Evolutionary conservation across 2,113 vertebrate genomes (phyloP).

Genomic region (Xenopus laevis): DNA sequence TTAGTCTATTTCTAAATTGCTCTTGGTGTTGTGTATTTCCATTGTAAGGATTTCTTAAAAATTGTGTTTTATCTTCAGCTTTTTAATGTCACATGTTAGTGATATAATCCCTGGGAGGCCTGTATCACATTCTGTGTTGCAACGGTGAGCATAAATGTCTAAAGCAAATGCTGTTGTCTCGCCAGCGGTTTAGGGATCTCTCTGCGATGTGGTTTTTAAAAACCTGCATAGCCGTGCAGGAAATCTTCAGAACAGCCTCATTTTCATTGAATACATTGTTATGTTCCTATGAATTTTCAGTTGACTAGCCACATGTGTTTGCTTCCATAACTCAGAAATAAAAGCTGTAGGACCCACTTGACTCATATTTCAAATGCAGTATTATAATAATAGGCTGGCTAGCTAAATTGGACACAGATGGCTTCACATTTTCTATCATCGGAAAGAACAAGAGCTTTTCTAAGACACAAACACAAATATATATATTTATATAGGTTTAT

Average conservation of each 20-base stretch:
- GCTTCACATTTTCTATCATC: slow-evolving; percentile 45
- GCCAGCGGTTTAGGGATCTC: slow-evolving; percentile 33
- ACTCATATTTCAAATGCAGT: slow-evolving; percentile 45
- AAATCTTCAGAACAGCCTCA: slow-evolving; percentile 43
- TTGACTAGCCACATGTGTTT: slow-evolving; percentile 47
- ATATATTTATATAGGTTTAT: slow-evolving; percentile 1
- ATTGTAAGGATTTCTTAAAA: not conserved
- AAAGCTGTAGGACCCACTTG: slow-evolving; percentile 46
- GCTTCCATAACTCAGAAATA: slow-evolving; percentile 46
- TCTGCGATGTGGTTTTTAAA: slow-evolving; percentile 40
- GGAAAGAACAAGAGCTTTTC: slow-evolving; percentile 12
- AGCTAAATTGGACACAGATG: slow-evolving; percentile 47
- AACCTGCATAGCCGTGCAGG: slow-evolving; percentile 38
- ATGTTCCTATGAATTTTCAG: slow-evolving; percentile 46
- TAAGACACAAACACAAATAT: slow-evolving; percentile 15
- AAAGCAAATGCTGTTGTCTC: slow-evolving; percentile 3
- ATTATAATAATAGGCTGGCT: slow-evolving; percentile 44
- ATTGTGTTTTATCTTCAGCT: slow-evolving; percentile 10
- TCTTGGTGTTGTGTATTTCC: not conserved
- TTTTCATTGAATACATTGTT: slow-evolving; percentile 47
- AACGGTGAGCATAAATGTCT: slow-evolving; percentile 5
- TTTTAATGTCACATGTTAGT: slow-evolving; percentile 29
- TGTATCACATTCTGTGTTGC: slow-evolving; percentile 17
- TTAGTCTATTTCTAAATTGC: slow-evolving; percentile 7
- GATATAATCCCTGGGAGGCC: slow-evolving; percentile 29